Percentiles rank a stretch among this genome's conserved stretches.
These are phyloP conservation scores for Noturus placidus DNA, from an alignment of 2,113 vertebrate genomes.

Conservation along the genomic window DNA sequence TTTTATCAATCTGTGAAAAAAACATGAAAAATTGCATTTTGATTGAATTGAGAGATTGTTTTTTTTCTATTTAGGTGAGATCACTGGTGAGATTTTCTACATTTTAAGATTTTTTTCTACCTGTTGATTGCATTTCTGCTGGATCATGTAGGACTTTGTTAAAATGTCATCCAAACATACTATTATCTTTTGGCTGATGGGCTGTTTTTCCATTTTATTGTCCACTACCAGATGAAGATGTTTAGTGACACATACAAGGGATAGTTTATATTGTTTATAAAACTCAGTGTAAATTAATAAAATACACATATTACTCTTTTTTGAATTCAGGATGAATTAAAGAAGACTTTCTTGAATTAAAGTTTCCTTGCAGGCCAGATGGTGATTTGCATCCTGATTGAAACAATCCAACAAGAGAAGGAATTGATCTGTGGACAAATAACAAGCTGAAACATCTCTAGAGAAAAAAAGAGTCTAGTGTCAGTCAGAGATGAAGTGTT, in stretches of 20 bases:
- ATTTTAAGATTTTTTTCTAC: background rate
- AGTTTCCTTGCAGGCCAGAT: background rate
- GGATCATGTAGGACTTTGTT: background rate
- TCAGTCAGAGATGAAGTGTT: background rate
- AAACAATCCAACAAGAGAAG: background rate
- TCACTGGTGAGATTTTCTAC: background rate
- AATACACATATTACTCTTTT: background rate
- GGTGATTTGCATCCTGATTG: background rate
- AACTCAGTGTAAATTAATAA: background rate
- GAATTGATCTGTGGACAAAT: background rate
- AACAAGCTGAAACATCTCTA: background rate
- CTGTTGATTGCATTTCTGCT: background rate
- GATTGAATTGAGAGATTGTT: background rate
- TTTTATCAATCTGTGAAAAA: background rate
- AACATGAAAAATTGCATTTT: background rate
- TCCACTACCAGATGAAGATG: background rate
- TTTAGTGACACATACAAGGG: background rate
- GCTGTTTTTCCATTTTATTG: background rate
- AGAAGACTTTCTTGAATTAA: background rate
- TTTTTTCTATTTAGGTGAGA: slow-evolving; percentile 3
- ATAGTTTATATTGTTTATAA: background rate
- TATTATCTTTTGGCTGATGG: slow-evolving; percentile 10
- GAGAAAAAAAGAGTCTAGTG: background rate
- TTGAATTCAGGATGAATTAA: background rate
- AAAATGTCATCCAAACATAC: background rate